A percentile compares a stretch with the other conserved stretches of the same genome.
These are phyloP conservation scores for Polypterus senegalus DNA, from an alignment of 2,113 vertebrate species.

Conservation along the genomic window DNA sequence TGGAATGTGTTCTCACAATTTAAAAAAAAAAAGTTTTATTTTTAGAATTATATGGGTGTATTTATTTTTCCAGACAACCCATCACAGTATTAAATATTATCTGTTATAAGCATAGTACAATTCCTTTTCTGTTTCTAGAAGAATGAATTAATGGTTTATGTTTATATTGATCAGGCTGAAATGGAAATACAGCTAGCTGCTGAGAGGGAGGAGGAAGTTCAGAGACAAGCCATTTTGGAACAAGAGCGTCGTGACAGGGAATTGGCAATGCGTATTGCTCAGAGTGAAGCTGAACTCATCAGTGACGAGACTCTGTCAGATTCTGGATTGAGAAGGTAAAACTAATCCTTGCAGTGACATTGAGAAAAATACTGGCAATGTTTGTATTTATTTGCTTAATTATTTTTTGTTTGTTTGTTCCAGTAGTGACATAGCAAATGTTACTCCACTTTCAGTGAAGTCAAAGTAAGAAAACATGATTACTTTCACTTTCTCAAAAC, in stretches of 20 bases:
- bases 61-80: too few relatives aligned
- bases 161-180: conserved; percentile 53
- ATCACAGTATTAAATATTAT: too few relatives aligned
- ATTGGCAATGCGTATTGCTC: conserved; percentile 84
- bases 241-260: conserved; percentile 87
- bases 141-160: background rate
- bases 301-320: conserved; percentile 67
- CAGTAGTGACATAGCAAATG: conserved; percentile 43
- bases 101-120: too few relatives aligned
- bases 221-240: conserved; percentile 71
- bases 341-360: background rate
- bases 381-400: conserved; percentile 10
- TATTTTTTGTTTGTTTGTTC: conserved; percentile 29
- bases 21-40: too few relatives aligned
- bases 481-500: background rate
- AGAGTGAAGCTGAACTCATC: conserved; percentile 84
- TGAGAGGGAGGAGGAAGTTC: conserved; percentile 67
- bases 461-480: conserved; percentile 40
- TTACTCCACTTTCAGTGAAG: conserved; percentile 37
- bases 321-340: conserved; percentile 69
- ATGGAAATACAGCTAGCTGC: conserved; percentile 73
- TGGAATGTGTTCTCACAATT: too few relatives aligned
- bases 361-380: too few relatives aligned
- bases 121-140: background rate
- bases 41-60: too few relatives aligned